Percentiles rank a stretch among this genome's conserved stretches.
phyloP scores from a whole-genome alignment of 2,797 vertebrate genomes.

The Clamator glandarius region DNA sequence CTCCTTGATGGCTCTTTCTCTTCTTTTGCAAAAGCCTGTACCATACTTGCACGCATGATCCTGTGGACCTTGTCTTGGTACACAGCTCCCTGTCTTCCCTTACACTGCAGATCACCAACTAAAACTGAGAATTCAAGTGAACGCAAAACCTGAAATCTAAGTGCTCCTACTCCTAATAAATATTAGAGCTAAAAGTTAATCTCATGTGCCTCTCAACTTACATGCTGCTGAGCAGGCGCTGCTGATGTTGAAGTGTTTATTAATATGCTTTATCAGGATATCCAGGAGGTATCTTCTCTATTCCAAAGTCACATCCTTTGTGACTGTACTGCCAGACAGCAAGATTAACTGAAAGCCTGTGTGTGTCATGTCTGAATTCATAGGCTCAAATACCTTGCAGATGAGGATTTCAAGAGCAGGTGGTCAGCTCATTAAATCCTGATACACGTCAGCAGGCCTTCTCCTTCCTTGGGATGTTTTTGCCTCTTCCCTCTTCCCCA shows the following conservation, averaged over 20 bases:
- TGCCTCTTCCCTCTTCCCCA: background rate
- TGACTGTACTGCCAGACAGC: conserved; percentile 10
- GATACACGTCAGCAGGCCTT: conserved; percentile 22
- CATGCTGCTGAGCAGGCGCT: background rate
- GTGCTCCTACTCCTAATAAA: background rate
- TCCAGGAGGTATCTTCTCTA: background rate
- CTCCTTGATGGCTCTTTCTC: background rate
- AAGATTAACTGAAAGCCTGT: conserved; percentile 43
- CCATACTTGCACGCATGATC: background rate
- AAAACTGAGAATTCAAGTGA: background rate
- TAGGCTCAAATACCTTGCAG: conserved; percentile 41
- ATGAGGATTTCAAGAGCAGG: conserved; percentile 73
- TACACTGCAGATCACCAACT: background rate
- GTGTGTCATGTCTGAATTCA: conserved; percentile 49
- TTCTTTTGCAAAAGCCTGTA: background rate
- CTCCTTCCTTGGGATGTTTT: background rate
- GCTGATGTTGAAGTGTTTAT: background rate
- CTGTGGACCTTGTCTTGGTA: background rate
- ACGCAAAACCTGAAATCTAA: background rate
- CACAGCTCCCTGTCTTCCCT: background rate
- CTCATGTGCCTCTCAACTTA: background rate
- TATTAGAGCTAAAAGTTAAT: background rate
- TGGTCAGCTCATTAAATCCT: conserved; percentile 77
- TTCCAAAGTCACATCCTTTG: conserved; percentile 54
- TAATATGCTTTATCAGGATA: background rate